Conservation (phyloP, 2,113 vertebrate genomes). For the Toxostoma redivivum region DNA sequence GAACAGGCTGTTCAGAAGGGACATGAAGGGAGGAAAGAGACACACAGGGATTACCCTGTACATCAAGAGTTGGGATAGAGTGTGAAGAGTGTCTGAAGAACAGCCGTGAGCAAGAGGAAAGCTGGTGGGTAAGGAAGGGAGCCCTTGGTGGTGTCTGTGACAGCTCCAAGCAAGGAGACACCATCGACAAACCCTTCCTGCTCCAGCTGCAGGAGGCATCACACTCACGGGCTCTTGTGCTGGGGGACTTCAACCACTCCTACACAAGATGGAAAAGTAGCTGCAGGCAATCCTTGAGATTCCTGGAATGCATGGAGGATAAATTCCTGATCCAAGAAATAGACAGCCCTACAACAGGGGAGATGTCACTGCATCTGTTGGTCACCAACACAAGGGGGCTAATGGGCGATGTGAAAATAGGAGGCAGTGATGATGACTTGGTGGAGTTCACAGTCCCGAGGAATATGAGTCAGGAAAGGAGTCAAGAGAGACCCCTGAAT, state of each 20-base stretch:
- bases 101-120: not conserved
- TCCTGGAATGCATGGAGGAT: not conserved
- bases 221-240: too few relatives aligned
- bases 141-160: not conserved
- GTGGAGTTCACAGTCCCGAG: not conserved
- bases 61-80: too few relatives aligned
- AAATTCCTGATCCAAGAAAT: not conserved
- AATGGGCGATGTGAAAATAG: not conserved
- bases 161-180: not conserved
- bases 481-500: not conserved
- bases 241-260: too few relatives aligned
- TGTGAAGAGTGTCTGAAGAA: not conserved
- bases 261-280: too few relatives aligned
- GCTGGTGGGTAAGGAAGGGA: not conserved
- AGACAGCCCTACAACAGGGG: not conserved
- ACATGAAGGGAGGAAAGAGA: not conserved
- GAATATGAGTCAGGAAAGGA: not conserved
- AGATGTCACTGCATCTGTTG: not conserved
- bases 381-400: not conserved
- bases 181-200: accelerated
- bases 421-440: not conserved
- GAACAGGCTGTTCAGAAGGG: not conserved
- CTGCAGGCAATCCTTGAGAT: not conserved
- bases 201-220: not conserved
- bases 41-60: too few relatives aligned